Evolutionary conservation across 2,888 invertebrate genomes (phyloP), one percentile per base, ranked within the genome.

Genomic region (Cephalotes varians): DNA sequence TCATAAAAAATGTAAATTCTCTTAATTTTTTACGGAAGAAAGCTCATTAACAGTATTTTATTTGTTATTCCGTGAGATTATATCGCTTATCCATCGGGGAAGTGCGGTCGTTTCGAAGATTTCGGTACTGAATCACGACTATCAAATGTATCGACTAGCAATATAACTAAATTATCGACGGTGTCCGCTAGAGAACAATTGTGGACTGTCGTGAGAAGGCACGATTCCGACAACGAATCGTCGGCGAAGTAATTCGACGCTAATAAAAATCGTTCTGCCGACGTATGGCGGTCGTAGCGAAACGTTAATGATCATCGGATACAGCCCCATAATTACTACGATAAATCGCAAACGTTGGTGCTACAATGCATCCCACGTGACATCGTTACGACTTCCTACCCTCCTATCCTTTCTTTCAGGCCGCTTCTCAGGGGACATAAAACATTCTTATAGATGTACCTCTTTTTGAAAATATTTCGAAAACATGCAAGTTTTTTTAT

Each of bases 261-360:
- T 92, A 92, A 93, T 93, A 93, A 93, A 93, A 93, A 93, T 93
- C 88, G 89, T 90, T 91, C 81, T 86, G 84, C 74, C 89, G 91
- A 87, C 88, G 89, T 90, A 86, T 90, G 88, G 90, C 82, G 86
- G 92, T 91, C 90, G 92, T 93, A 93, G 93, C 90, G 89, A 91
- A 89, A 92, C 93, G 90, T 93, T 93, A 94, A 93, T 93, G 93
- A 93, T 91, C 91, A 92, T 93, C 92, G 92, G 93, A 93, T 92
- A 93, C 91, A 88, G 86, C 88, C 89, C 82, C 86, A 91, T 93
- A 94, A 94, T 94, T 93, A 92, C 93, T 86, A 83, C 92, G 90
- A 93, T 93, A 93, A 94, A 94, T 94, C 91, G 91, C 84, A 85
- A 87, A 80, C 86, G 86, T 88, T 87, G 86, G 76, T 79, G 86